phyloP scores from a whole-genome alignment of 2,888 invertebrate species.

The Conchocele bisecta region DNA sequence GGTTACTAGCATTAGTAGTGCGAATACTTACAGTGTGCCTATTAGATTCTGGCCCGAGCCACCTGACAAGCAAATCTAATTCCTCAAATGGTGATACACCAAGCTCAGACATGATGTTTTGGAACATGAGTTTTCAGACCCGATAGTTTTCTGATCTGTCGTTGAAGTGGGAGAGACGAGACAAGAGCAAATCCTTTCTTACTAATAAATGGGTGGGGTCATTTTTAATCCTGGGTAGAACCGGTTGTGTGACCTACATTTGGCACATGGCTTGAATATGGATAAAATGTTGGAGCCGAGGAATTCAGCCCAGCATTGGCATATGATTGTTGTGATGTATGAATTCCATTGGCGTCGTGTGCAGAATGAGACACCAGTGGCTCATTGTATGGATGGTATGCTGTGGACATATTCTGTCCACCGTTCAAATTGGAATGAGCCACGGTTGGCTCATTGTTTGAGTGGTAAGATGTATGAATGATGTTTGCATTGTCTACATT shows the following conservation, averaged over 20 bases:
- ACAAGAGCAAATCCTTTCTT: conserved; percentile 33
- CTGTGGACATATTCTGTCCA: no score
- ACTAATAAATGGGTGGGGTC: conserved; percentile 27
- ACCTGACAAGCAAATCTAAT: conserved; percentile 31
- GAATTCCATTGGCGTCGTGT: no score
- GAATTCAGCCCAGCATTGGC: no score
- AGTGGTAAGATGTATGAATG: no score
- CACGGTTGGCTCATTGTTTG: no score
- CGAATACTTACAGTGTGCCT: conserved; percentile 29
- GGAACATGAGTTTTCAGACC: conserved; percentile 34
- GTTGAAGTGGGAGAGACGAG: conserved; percentile 26
- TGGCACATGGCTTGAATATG: not conserved
- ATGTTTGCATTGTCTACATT: no score
- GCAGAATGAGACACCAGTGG: no score
- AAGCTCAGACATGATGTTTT: conserved; percentile 21
- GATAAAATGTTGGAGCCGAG: not conserved
- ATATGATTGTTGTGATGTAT: no score
- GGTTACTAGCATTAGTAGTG: conserved; percentile 15
- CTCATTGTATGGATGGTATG: no score
- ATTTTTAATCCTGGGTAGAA: not conserved
- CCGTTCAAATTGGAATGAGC: no score
- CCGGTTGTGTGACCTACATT: not conserved
- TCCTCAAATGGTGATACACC: conserved; percentile 24
- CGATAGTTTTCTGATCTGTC: conserved; percentile 23
- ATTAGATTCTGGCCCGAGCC: conserved; percentile 30